phyloP scores from a whole-genome alignment of 2,797 vertebrate genomes.

The Megalops cyprinoides region DNA sequence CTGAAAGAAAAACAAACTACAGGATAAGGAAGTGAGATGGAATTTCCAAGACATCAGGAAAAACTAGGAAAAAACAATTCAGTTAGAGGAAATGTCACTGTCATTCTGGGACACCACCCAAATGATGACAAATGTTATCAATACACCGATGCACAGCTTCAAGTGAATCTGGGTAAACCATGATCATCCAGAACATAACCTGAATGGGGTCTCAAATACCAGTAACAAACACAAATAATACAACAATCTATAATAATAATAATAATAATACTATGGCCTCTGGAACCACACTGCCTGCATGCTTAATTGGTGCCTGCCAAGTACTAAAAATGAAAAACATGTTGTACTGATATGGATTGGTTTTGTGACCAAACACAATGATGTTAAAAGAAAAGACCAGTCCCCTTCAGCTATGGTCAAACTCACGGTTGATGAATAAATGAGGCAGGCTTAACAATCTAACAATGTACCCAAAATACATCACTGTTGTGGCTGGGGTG shows the following conservation, averaged over 20 bases:
- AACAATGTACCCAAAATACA: slow-evolving; percentile 56
- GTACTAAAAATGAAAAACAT: neutral
- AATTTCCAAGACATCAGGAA: too few species aligned
- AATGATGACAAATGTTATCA: neutral
- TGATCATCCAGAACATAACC: neutral
- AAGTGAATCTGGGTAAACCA: neutral
- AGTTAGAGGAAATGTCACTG: neutral
- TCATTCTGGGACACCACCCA: neutral
- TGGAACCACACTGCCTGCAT: neutral
- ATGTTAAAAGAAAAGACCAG: slow-evolving; percentile 50
- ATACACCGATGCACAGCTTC: neutral
- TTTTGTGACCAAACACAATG: slow-evolving; percentile 59
- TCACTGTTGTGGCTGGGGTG: neutral
- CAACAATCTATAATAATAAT: neutral
- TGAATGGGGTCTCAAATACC: neutral
- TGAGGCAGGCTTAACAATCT: slow-evolving; percentile 36
- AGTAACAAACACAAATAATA: too few species aligned
- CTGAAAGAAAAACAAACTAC: too few species aligned
- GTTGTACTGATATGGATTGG: slow-evolving; percentile 15
- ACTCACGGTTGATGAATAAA: slow-evolving; percentile 55
- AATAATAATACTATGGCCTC: neutral
- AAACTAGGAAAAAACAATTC: too few species aligned
- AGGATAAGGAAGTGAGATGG: too few species aligned
- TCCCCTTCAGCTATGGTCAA: slow-evolving; percentile 56
- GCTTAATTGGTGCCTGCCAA: too few species aligned